Evolutionary conservation across 2,888 invertebrate genomes (phyloP).

Genomic region (Rhamnusium bicolor): DNA sequence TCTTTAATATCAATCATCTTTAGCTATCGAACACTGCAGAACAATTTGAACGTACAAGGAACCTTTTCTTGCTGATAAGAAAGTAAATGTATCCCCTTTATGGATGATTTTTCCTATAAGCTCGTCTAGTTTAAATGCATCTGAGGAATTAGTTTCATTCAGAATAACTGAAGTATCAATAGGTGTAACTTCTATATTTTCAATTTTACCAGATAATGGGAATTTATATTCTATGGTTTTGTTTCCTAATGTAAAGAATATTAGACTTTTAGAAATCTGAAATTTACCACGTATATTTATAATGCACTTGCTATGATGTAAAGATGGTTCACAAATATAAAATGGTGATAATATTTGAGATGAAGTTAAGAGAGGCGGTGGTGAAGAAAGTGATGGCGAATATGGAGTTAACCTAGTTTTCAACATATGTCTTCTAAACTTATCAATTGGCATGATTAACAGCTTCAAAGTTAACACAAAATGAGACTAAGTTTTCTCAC

Average conservation of each 20-base stretch:
- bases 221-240: background rate
- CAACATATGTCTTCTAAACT: slow-evolving; percentile 2
- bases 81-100: too few species aligned
- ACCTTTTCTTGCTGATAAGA: too few species aligned
- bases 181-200: too few species aligned
- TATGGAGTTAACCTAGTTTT: background rate
- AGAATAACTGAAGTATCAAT: too few species aligned
- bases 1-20: too few species aligned
- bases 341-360: slow-evolving; percentile 2
- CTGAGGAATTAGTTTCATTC: too few species aligned
- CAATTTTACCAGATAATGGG: slow-evolving; percentile 3
- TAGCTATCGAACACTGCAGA: too few species aligned
- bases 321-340: too few species aligned
- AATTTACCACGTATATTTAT: background rate
- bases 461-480: background rate
- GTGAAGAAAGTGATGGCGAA: background rate
- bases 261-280: background rate
- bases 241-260: slow-evolving; percentile 5
- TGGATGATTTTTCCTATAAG: too few species aligned
- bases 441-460: slow-evolving; percentile 6
- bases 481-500: background rate
- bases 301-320: too few species aligned
- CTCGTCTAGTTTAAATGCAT: too few species aligned
- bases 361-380: background rate
- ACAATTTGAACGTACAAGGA: too few species aligned